A percentile compares a stretch with the other conserved stretches of the same genome.
phyloP scores from a whole-genome alignment of 2,113 vertebrate genomes.

The Megaleporinus macrocephalus region DNA sequence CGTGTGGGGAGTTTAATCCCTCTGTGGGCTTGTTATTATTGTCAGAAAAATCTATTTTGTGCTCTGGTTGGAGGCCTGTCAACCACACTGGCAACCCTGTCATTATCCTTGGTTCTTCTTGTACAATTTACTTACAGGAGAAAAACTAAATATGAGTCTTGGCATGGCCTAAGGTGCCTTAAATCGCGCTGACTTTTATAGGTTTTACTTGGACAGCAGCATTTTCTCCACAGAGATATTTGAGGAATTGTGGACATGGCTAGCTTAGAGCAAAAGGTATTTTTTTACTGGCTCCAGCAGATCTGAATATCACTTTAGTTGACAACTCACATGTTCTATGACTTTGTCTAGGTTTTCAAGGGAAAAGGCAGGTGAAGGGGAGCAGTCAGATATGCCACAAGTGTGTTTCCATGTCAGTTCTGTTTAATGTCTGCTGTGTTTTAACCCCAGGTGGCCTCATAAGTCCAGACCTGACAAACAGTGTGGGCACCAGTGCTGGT shows the following conservation, averaged over 20 bases:
- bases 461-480: constrained; percentile 87
- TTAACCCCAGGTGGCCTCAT: constrained; percentile 87
- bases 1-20: constrained; percentile 46
- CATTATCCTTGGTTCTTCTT: constrained; percentile 54
- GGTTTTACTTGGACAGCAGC: constrained; percentile 56
- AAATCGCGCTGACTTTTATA: constrained; percentile 45
- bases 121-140: constrained; percentile 56
- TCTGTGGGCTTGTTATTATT: constrained; percentile 56
- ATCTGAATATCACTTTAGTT: not conserved
- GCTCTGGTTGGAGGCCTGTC: constrained; percentile 40
- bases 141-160: constrained; percentile 63
- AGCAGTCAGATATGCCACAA: constrained; percentile 11
- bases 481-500: constrained; percentile 92
- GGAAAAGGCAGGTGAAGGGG: constrained; percentile 10
- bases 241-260: constrained; percentile 24
- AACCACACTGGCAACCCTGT: constrained; percentile 55
- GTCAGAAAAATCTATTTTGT: constrained; percentile 53
- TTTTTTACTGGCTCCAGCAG: constrained; percentile 2
- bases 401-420: constrained; percentile 35
- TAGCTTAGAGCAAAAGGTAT: constrained; percentile 13
- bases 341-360: constrained; percentile 15
- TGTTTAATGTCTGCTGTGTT: constrained; percentile 48
- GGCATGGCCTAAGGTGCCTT: constrained; percentile 41
- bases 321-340: too few relatives aligned
- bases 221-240: constrained; percentile 16